Percentiles rank a stretch among this genome's conserved stretches.
Conservation (phyloP, 2,888 invertebrate genomes). For the Caprella mutica region DNA sequence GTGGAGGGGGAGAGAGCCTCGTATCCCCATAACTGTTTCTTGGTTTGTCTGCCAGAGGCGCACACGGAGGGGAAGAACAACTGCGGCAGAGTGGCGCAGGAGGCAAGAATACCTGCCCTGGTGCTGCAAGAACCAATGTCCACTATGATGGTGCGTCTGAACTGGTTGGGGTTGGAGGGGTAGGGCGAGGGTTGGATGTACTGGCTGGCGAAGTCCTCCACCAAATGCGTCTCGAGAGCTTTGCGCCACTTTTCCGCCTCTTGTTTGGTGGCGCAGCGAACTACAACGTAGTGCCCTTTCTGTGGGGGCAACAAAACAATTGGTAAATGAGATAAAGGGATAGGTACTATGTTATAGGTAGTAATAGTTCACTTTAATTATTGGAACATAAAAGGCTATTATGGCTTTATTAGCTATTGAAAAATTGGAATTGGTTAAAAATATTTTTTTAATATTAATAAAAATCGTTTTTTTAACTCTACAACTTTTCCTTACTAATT, state of each 20-base stretch:
- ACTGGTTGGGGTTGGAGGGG: slow-evolving; percentile 38
- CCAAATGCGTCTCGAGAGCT: slow-evolving; percentile 46
- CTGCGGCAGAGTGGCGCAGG: slow-evolving; percentile 40
- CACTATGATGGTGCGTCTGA: slow-evolving; percentile 45
- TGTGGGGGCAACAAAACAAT: slow-evolving; percentile 35
- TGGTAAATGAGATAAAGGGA: slow-evolving; percentile 1
- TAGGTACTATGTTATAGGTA: neutral
- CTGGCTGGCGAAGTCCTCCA: slow-evolving; percentile 42
- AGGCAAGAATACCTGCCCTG: slow-evolving; percentile 47
- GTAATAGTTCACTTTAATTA: neutral
- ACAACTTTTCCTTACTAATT: too few relatives aligned
- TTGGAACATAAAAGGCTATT: neutral
- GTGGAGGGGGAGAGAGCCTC: slow-evolving; percentile 43
- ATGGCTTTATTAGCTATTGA: neutral
- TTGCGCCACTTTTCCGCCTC: slow-evolving; percentile 46
- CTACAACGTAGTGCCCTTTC: slow-evolving; percentile 46
- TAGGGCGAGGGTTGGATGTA: slow-evolving; percentile 44
- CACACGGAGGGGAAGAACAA: slow-evolving; percentile 48
- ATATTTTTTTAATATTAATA: too few relatives aligned
- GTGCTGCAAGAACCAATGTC: slow-evolving; percentile 49
- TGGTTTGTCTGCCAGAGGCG: slow-evolving; percentile 41
- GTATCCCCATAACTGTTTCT: slow-evolving; percentile 41
- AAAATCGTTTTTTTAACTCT: too few relatives aligned
- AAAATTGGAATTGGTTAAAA: too few relatives aligned
- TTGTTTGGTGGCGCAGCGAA: slow-evolving; percentile 42